A percentile compares a stretch with the other conserved stretches of the same genome.
Conservation (phyloP, 1,140 invertebrate species). For the Caenorhabditis briggsae region DNA sequence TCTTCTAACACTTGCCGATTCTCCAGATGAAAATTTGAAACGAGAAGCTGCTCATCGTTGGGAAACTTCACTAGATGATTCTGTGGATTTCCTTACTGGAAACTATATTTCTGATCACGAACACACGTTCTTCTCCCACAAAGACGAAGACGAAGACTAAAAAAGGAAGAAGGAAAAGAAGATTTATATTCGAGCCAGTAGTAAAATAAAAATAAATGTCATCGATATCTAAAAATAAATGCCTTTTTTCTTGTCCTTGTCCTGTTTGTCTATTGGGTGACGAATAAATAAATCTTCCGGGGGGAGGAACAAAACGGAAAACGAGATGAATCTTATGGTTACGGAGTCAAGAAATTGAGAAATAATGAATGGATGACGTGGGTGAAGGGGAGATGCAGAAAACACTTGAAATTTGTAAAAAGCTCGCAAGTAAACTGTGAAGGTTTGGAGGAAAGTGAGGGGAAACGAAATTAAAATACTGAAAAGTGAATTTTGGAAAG, state of each 20-base stretch:
- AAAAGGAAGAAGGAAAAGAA: neutral
- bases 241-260: neutral
- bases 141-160: neutral
- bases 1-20: neutral
- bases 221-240: neutral
- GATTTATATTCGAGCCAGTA: slow-evolving; percentile 1
- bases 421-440: no score
- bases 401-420: neutral
- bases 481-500: no score
- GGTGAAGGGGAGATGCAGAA: neutral
- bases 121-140: slow-evolving; percentile 32
- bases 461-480: no score
- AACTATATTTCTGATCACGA: slow-evolving; percentile 56
- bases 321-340: neutral
- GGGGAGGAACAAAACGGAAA: neutral
- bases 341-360: neutral
- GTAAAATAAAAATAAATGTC: slow-evolving; percentile 18
- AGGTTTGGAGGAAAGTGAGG: no score
- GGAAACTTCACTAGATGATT: slow-evolving; percentile 36
- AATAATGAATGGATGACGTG: slow-evolving; percentile 21
- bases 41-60: slow-evolving; percentile 10
- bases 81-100: slow-evolving; percentile 37
- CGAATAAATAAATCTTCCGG: neutral
- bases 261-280: neutral
- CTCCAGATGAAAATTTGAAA: neutral